phyloP scores from a whole-genome alignment of 2,797 vertebrate species.

The Manis crassicaudata region DNA sequence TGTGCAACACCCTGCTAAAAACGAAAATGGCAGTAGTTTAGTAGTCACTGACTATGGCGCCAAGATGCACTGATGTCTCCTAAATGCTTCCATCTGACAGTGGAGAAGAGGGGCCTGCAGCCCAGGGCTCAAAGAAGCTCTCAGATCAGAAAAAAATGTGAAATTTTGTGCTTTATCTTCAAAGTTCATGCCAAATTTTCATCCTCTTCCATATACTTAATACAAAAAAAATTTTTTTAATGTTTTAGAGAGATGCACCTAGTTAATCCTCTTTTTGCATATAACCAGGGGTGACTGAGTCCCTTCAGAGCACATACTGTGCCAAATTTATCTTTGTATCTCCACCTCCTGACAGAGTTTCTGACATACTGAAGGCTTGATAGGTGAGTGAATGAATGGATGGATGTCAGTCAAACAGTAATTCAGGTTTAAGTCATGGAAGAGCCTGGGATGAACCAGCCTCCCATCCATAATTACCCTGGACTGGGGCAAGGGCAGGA shows the following conservation, averaged over 20 bases:
- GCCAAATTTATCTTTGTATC: background rate
- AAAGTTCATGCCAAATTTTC: background rate
- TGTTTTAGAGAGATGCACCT: background rate
- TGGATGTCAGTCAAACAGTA: background rate
- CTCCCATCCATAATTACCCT: background rate
- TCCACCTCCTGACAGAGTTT: background rate
- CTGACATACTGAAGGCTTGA: background rate
- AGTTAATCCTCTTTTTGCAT: background rate
- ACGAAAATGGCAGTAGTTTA: background rate
- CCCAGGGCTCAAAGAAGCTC: background rate
- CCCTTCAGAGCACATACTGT: background rate
- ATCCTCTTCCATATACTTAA: background rate
- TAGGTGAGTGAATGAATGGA: background rate
- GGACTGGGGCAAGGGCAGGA: background rate
- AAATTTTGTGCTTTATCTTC: background rate
- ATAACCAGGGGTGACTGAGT: background rate
- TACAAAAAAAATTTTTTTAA: background rate
- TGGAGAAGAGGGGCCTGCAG: background rate
- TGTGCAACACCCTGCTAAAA: background rate
- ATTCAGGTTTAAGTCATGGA: background rate
- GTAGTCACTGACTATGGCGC: background rate
- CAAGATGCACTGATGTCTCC: rapidly evolving
- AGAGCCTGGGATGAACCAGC: background rate
- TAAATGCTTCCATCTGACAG: background rate
- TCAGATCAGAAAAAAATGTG: background rate